Evolutionary conservation across 1,140 invertebrate genomes (phyloP).

Genomic region (Pseudomyrmex sp.): DNA sequence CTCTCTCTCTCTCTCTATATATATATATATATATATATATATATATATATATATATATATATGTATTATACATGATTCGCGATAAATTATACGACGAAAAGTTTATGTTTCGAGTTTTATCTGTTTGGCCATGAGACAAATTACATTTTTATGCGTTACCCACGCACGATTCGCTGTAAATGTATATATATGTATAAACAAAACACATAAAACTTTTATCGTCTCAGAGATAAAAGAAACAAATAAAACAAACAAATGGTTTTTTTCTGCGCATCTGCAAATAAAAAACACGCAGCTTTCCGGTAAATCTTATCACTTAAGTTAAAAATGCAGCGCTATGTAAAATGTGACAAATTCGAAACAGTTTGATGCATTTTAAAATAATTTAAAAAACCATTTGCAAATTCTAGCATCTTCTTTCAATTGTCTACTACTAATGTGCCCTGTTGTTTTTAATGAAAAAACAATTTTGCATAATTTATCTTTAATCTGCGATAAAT

Average conservation of each 20-base stretch:
- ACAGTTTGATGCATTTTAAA: too few relatives aligned
- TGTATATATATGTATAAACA: background rate
- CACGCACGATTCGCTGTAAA: background rate
- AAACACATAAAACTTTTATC: slow-evolving; percentile 31
- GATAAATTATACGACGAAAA: background rate
- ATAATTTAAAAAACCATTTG: too few relatives aligned
- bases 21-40: too few relatives aligned
- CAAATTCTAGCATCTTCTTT: too few relatives aligned
- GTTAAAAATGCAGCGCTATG: background rate
- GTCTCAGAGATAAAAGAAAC: slow-evolving; percentile 10
- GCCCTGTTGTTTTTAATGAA: too few relatives aligned
- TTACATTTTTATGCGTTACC: background rate
- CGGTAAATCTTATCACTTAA: background rate
- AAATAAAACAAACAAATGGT: too few relatives aligned
- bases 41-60: too few relatives aligned
- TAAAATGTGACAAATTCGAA: background rate
- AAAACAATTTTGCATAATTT: too few relatives aligned
- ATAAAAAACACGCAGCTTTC: background rate
- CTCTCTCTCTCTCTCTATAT: too few relatives aligned
- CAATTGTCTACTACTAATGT: too few relatives aligned
- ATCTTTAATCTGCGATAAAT: too few relatives aligned
- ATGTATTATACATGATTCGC: background rate
- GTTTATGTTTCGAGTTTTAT: slow-evolving; percentile 2
- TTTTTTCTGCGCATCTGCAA: background rate
- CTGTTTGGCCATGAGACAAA: background rate